phyloP scores from a whole-genome alignment of 2,888 invertebrate genomes.

The Ectemnius lituratus region DNA sequence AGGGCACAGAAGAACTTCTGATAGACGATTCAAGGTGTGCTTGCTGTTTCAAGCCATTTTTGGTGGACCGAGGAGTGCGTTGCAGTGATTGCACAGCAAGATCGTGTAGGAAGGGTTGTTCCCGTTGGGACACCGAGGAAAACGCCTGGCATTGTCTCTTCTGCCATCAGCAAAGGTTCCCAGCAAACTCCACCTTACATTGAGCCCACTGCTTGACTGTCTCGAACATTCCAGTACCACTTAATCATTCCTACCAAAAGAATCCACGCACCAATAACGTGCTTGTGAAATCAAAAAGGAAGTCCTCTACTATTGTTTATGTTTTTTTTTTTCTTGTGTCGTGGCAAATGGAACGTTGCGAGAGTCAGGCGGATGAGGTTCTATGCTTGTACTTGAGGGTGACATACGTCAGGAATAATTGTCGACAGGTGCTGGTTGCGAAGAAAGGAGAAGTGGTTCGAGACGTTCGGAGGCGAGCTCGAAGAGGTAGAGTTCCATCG shows the following conservation, averaged over 20 bases:
- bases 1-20: conserved; percentile 26
- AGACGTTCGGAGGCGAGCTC: conserved; percentile 58
- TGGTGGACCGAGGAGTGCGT: conserved; percentile 64
- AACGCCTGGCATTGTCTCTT: conserved; percentile 72
- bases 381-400: no score
- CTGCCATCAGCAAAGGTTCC: conserved; percentile 72
- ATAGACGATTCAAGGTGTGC: conserved; percentile 68
- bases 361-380: no score
- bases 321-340: no score
- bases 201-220: neutral
- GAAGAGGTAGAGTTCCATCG: conserved; percentile 53
- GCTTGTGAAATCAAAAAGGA: no score
- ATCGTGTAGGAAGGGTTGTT: conserved; percentile 70
- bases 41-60: conserved; percentile 73
- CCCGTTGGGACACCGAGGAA: conserved; percentile 69
- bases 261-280: no score
- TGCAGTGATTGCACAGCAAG: conserved; percentile 71
- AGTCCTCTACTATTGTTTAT: no score
- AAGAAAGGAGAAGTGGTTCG: conserved; percentile 67
- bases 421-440: conserved; percentile 63
- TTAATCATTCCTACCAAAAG: no score
- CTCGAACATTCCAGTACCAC: neutral
- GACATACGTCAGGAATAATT: no score
- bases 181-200: no score
- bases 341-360: no score